Evolutionary conservation across 2,113 vertebrate species (phyloP), one percentile per base, ranked within the genome.

Genomic region (Thunnus thynnus): DNA sequence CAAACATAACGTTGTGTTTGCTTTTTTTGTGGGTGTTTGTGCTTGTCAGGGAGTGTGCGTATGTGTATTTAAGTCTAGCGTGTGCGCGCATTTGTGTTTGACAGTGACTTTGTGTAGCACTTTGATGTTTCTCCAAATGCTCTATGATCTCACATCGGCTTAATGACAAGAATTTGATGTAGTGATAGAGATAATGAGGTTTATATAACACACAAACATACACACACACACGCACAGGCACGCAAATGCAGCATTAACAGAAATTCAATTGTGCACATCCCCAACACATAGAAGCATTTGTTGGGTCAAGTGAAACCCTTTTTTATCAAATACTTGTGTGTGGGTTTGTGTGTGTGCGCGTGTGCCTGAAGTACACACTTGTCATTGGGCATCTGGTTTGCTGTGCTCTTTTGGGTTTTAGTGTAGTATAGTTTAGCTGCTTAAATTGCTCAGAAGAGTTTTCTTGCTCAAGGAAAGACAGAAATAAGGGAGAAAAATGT

Each of bases 181-280:
- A 83, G 72, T 84, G 84, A 92, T 78, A 85, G 50, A 86, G 84
- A 89, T 88, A 90, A 89, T 92, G 82, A 88, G 86, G 75, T 86
- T 91, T 84, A 81, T 79, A 77, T 85, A 88, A 91, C 69, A 75
- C 3, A 61, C 57, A 72, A 41, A 64, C 58, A 65, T 60, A 61
- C 58, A 67, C 27, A 60, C 46, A 71, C 52, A 48, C 55, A 76
- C 11, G 65, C 4, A 76, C 14, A 71, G n/a, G 22, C 48, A 85
- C 52, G 54, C 30, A 25, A 32, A 25, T 54, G 22, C 17, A 48
- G 55, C 16, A 66, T 70, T 71, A 65, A 56, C 46, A 76, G 74
- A 56, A 84, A 85, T 83, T 72, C 48, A 17, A 58, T n/a, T 57
- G 55, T 54, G 79, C 27, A 58, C 27, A 52, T 67, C 81, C 44